Base-by-base conservation (phyloP, 2,888 invertebrate species). In the Dorcus parallelipipedus region DNA sequence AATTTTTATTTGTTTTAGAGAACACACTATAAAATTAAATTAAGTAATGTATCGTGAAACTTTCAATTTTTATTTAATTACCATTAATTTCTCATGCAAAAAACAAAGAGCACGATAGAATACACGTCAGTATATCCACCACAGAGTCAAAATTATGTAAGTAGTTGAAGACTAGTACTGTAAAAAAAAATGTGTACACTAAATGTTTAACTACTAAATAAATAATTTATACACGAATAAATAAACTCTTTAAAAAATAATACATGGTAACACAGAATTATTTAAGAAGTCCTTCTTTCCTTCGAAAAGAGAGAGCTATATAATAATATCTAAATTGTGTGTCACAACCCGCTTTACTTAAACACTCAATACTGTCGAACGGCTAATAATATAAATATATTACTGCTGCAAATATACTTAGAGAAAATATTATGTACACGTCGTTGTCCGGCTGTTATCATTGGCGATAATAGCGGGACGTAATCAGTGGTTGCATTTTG, bases 261-360 rank as follows among this genome's bases (percentile, higher is more conserved):
- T 54, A 66, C 61, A 65, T 70, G 71, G 71, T 71, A 71, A 71
- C 70, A 67, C 64, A 67, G 63, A 63, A 64, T 61, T 59, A 56
- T 63, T 49, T 52, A 14, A 59, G 54, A 58, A 54, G 60, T 67
- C 67, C 70, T 69, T 69, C 69, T 68, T 69, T 67, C 69, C 68
- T 62, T 54, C 49, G 17, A 56, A 55, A 48, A 60, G 64, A 69
- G 68, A 69, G 64, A 69, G 63, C 64, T 63, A 63, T 55, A 58
- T 52, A 64, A 49, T 47, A 55, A 56, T 62, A 62, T 62, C 62
- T 56, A 65, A 65, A 65, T 64, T 69, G 62, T 67, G 64, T 67
- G 68, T 73, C 73, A 75, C 74, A 74, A 75, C 75, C 75, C 74
- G 74, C 71, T 71, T 73, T 66, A 67, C 9, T 26, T 63, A 56